Base-by-base conservation (phyloP, 2,888 invertebrate species). In the Dilophus febrilis region DNA sequence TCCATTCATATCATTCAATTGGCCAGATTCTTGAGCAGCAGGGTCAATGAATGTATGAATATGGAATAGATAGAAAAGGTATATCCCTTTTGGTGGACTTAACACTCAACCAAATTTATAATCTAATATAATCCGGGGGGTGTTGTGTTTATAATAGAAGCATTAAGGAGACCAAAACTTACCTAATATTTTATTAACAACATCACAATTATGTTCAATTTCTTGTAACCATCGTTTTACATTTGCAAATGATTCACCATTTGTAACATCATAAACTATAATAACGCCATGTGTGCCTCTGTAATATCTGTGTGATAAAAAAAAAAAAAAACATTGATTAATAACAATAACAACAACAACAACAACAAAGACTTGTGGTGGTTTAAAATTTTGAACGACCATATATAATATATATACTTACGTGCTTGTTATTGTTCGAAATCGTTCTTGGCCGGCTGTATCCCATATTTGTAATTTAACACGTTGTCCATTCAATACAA, bases 121-220 rank as follows among this genome's bases (percentile, higher is more conserved):
- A n/a, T n/a, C n/a, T n/a, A n/a, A n/a, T n/a, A n/a, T n/a, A n/a
- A n/a, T n/a, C n/a, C n/a, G n/a, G n/a, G n/a, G n/a, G n/a, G n/a
- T n/a, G n/a, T n/a, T n/a, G n/a, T n/a, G n/a, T n/a, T n/a, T n/a
- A n/a, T n/a, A n/a, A n/a, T n/a, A n/a, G n/a, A n/a, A n/a, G n/a
- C n/a, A n/a, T n/a, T n/a, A n/a, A 22, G 4, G 22, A 22, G 8
- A 22, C 8, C 22, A 26, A 13, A 40, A 41, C 50, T 70, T 62
- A 87, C 88, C 90, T 72, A 97, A 73, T 62, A 97, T 90, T 75
- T 88, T 86, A 70, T 91, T 92, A 50, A 95, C 95, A 54, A 91
- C 87, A 71, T 98, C 97, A 77, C 98, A 98, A 70, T 99, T 97
- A 61, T 94, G 90, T 60, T 97, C 95, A 49, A 98, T 99, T 69